These are phyloP conservation scores for Drosophila lowei DNA, from an alignment of 1,140 invertebrate genomes.

Conservation along the genomic window DNA sequence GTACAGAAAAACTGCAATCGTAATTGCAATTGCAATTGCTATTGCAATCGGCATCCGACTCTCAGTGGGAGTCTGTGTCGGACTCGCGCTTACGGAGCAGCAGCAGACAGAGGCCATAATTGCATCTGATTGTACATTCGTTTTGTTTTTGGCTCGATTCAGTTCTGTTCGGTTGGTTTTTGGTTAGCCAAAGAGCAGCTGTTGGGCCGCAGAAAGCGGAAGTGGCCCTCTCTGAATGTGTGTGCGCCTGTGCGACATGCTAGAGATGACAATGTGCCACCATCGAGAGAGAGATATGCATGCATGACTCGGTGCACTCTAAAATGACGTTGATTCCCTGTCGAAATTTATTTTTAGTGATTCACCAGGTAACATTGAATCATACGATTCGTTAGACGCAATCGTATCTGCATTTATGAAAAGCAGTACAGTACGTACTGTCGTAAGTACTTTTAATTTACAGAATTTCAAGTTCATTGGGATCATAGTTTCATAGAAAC, in stretches of 20 bases:
- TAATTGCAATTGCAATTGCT: slow-evolving; percentile 17
- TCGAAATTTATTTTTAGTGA: too few relatives aligned
- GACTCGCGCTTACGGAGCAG: too few relatives aligned
- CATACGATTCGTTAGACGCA: too few relatives aligned
- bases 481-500: too few relatives aligned
- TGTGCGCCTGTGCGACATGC: slow-evolving; percentile 4
- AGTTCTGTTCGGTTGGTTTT: slow-evolving; percentile 23
- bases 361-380: too few relatives aligned
- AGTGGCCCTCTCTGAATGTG: slow-evolving; percentile 33
- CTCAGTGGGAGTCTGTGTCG: slow-evolving; percentile 28
- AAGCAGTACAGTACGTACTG: too few relatives aligned
- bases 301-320: not conserved
- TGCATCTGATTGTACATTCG: slow-evolving; percentile 28
- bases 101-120: slow-evolving; percentile 7
- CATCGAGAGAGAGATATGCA: not conserved
- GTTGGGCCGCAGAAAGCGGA: slow-evolving; percentile 22
- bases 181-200: slow-evolving; percentile 29
- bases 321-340: not conserved
- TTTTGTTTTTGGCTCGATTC: slow-evolving; percentile 34
- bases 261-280: slow-evolving; percentile 17
- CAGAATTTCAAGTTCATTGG: too few relatives aligned
- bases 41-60: slow-evolving; percentile 27
- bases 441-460: too few relatives aligned
- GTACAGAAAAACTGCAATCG: not conserved
- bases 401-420: too few relatives aligned